Conservation (phyloP, 2,113 vertebrate species). For the Pygathrix nemaeus region DNA sequence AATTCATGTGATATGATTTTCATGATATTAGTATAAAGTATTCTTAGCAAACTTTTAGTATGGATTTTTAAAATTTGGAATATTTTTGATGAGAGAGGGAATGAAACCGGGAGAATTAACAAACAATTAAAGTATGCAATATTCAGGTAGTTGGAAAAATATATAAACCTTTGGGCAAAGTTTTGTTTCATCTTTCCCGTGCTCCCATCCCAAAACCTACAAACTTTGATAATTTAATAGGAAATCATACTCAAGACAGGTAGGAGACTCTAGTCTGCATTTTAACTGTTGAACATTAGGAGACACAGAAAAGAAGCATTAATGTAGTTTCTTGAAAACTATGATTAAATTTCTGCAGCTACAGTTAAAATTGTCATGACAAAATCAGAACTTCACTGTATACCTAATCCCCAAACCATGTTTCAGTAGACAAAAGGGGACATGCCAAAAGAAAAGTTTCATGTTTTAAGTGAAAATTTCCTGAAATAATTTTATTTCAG, state of each 20-base stretch:
- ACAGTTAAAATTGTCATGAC: background rate
- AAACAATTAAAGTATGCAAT: conserved; percentile 14
- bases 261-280: background rate
- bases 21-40: background rate
- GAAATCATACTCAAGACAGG: background rate
- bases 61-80: background rate
- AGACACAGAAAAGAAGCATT: background rate
- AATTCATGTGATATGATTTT: background rate
- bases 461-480: background rate
- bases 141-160: background rate
- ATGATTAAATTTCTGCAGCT: background rate
- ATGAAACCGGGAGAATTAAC: background rate
- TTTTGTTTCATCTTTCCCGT: background rate
- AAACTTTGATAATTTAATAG: background rate
- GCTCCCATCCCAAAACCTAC: background rate
- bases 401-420: background rate
- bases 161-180: background rate
- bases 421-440: background rate
- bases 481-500: conserved; percentile 10
- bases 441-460: background rate
- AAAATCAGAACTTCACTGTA: background rate
- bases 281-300: background rate
- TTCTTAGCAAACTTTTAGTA: background rate
- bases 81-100: background rate
- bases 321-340: background rate